Evolutionary conservation across 2,797 vertebrate species (phyloP).

Genomic region (Lithobates sylvaticus): DNA sequence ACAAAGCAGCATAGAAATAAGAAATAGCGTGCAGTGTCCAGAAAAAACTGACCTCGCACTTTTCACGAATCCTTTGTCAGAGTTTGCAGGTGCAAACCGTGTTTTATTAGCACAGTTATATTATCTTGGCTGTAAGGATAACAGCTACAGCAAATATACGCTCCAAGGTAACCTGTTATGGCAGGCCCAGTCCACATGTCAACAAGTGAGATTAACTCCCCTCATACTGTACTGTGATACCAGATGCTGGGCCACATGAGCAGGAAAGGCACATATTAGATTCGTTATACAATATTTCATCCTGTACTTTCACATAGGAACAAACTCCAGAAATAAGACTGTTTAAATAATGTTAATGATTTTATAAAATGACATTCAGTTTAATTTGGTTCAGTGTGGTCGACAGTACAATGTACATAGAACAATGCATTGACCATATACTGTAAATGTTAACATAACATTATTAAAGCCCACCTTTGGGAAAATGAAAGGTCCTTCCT

Average conservation of each 20-base stretch:
- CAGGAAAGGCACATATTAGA: background rate
- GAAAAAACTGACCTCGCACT: background rate
- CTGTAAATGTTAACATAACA: too few relatives aligned
- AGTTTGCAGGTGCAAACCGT: slow-evolving; percentile 14
- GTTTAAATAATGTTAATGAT: background rate
- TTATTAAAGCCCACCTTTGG: too few relatives aligned
- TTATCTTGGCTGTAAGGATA: background rate
- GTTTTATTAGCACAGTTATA: slow-evolving; percentile 30
- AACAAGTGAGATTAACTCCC: slow-evolving; percentile 29
- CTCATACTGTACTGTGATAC: background rate
- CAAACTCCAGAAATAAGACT: background rate
- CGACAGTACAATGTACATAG: too few relatives aligned
- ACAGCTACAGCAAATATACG: slow-evolving; percentile 34
- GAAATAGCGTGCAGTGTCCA: background rate
- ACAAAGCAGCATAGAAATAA: background rate
- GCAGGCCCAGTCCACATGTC: slow-evolving; percentile 27
- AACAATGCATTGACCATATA: too few relatives aligned
- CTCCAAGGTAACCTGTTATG: slow-evolving; percentile 23
- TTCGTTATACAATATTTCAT: background rate
- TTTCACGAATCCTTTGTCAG: slow-evolving; percentile 13
- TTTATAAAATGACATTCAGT: too few relatives aligned
- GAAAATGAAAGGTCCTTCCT: too few relatives aligned
- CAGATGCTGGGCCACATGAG: background rate
- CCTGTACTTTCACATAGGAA: background rate
- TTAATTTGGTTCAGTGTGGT: too few relatives aligned